Evolutionary conservation across 2,888 invertebrate species (phyloP).

Genomic region (Nycteola revayana): DNA sequence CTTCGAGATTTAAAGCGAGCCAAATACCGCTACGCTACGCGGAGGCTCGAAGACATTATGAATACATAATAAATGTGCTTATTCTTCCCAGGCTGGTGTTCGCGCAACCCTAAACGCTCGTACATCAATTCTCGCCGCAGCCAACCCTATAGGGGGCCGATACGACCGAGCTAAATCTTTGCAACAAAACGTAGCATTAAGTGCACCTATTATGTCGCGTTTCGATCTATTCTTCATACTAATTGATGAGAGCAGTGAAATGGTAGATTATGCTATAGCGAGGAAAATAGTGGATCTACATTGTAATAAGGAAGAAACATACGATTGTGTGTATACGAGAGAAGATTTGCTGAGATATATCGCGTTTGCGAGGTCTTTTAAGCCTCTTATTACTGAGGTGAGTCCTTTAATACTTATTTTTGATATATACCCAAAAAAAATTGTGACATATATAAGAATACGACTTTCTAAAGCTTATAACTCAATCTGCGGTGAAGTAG

Average conservation of each 20-base stretch:
- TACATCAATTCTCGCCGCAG: slow-evolving; percentile 98
- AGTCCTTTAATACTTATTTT: slow-evolving; percentile 24
- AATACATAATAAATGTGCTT: too few relatives aligned
- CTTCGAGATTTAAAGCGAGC: too few relatives aligned
- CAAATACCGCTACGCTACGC: too few relatives aligned
- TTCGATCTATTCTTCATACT: slow-evolving; percentile 99
- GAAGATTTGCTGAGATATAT: slow-evolving; percentile 97
- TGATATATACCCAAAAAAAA: too few relatives aligned
- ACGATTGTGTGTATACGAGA: slow-evolving; percentile 91
- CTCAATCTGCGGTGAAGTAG: too few relatives aligned
- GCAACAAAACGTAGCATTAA: slow-evolving; percentile 95
- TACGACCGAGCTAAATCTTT: slow-evolving; percentile 97
- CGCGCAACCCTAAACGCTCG: slow-evolving; percentile 98
- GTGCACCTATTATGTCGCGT: slow-evolving; percentile 99
- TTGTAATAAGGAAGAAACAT: slow-evolving; percentile 89
- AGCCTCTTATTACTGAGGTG: slow-evolving; percentile 91
- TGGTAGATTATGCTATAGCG: slow-evolving; percentile 98
- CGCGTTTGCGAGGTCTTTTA: slow-evolving; percentile 97
- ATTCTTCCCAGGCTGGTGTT: slow-evolving; percentile 90
- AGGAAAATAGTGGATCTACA: slow-evolving; percentile 97
- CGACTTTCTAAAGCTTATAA: too few relatives aligned
- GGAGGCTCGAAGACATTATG: too few relatives aligned
- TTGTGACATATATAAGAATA: too few relatives aligned
- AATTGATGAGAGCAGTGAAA: slow-evolving; percentile 94
- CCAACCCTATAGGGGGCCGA: slow-evolving; percentile 98